Conservation (phyloP, 2,888 invertebrate genomes). For the Elaeidobius kamerunicus region DNA sequence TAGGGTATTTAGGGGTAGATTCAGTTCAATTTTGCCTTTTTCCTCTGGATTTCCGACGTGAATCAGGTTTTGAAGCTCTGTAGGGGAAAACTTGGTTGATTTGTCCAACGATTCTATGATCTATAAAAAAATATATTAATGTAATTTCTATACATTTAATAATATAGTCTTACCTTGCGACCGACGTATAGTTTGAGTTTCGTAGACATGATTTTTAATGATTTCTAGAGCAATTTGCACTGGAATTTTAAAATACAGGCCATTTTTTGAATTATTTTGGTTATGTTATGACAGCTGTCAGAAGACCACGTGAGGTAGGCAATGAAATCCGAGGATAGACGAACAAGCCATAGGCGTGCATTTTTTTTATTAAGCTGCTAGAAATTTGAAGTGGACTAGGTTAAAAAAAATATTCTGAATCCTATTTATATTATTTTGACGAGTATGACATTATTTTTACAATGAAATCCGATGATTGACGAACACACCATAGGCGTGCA, state of each 20-base stretch:
- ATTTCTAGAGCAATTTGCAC: constrained; percentile 6
- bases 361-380: too few species aligned
- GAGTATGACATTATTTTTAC: too few species aligned
- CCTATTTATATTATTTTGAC: too few species aligned
- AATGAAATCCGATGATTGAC: too few species aligned
- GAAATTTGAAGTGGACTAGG: too few species aligned
- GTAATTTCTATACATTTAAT: constrained; percentile 10
- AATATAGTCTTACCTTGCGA: constrained; percentile 42
- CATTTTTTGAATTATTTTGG: constrained; percentile 6
- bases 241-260: constrained; percentile 10
- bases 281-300: constrained; percentile 5
- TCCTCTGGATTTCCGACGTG: constrained; percentile 37
- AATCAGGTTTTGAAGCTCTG: constrained; percentile 43
- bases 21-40: constrained; percentile 42
- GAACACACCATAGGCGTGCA: too few species aligned
- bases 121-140: constrained; percentile 36
- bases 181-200: constrained; percentile 48
- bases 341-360: too few species aligned
- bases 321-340: too few species aligned
- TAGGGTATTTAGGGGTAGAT: constrained; percentile 43
- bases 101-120: constrained; percentile 44
- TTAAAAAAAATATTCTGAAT: too few species aligned
- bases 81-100: constrained; percentile 39
- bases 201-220: constrained; percentile 43
- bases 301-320: neutral